These are phyloP conservation scores for Callaeas wilsoni DNA, from an alignment of 2,113 vertebrate genomes.

Conservation along the genomic window DNA sequence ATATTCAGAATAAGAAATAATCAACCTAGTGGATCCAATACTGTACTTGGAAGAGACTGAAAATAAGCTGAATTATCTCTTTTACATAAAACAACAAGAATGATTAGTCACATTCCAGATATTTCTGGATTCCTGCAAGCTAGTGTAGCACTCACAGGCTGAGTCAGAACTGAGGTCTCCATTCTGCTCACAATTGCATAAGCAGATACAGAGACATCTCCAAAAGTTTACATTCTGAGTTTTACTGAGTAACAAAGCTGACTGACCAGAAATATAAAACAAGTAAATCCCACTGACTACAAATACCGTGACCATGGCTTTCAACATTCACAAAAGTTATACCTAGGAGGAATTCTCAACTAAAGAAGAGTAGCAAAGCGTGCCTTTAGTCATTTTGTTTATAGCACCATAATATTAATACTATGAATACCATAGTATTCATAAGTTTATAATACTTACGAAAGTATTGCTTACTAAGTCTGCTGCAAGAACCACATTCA, in stretches of 20 bases:
- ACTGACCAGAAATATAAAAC: neutral
- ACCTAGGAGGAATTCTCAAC: neutral
- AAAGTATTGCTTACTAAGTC: neutral
- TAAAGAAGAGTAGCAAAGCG: neutral
- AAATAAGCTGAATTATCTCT: constrained; percentile 4
- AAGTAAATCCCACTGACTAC: neutral
- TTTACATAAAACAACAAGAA: constrained; percentile 29
- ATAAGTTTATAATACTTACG: no score
- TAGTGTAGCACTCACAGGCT: constrained; percentile 9
- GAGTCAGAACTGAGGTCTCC: constrained; percentile 1
- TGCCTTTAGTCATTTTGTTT: neutral
- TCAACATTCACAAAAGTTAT: neutral
- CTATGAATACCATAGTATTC: no score
- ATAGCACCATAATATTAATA: neutral
- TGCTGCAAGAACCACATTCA: neutral
- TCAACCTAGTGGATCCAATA: neutral
- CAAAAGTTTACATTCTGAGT: neutral
- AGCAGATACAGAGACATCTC: neutral
- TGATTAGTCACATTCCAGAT: constrained; percentile 32
- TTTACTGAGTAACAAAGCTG: neutral
- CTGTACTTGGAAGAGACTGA: neutral
- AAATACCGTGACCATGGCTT: neutral
- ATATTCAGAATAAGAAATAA: neutral
- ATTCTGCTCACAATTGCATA: neutral
- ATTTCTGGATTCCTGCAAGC: constrained; percentile 35